phyloP scores from a whole-genome alignment of 2,888 invertebrate genomes.

The Sinohyriopsis cumingii region DNA sequence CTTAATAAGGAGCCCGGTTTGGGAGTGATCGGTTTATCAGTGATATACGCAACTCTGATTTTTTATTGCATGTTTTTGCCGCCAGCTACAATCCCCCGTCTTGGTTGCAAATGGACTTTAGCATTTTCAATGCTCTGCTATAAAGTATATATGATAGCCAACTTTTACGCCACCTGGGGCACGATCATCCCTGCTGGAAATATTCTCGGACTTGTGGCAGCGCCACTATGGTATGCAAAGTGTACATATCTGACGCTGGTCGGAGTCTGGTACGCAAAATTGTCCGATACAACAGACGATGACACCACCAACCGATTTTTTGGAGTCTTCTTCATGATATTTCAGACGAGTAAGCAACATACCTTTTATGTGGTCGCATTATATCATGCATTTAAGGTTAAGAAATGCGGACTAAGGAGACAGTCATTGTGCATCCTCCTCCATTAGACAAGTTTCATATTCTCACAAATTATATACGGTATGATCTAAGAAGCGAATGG shows the following conservation, averaged over 20 bases:
- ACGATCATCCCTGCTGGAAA: conserved; percentile 86
- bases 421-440: no score
- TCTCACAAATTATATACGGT: no score
- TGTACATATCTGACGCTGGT: conserved; percentile 90
- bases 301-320: conserved; percentile 97
- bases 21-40: conserved; percentile 90
- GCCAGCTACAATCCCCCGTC: conserved; percentile 65
- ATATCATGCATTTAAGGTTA: no score
- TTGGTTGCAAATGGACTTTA: conserved; percentile 97
- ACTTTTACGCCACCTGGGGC: conserved; percentile 90
- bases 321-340: conserved; percentile 98
- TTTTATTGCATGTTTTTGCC: conserved; percentile 93
- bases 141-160: conserved; percentile 93
- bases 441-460: no score
- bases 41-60: conserved; percentile 93
- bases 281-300: conserved; percentile 83
- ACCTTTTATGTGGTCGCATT: no score
- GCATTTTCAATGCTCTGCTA: conserved; percentile 94
- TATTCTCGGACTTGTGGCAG: conserved; percentile 92
- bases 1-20: conserved; percentile 91
- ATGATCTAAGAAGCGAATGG: no score
- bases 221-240: conserved; percentile 99
- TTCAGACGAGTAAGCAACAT: conserved; percentile 94
- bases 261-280: conserved; percentile 90
- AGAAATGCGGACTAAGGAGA: no score